Percentiles rank a stretch among this genome's conserved stretches.
These are phyloP conservation scores for Lagria hirta DNA, from an alignment of 2,888 invertebrate genomes.

Conservation along the genomic window DNA sequence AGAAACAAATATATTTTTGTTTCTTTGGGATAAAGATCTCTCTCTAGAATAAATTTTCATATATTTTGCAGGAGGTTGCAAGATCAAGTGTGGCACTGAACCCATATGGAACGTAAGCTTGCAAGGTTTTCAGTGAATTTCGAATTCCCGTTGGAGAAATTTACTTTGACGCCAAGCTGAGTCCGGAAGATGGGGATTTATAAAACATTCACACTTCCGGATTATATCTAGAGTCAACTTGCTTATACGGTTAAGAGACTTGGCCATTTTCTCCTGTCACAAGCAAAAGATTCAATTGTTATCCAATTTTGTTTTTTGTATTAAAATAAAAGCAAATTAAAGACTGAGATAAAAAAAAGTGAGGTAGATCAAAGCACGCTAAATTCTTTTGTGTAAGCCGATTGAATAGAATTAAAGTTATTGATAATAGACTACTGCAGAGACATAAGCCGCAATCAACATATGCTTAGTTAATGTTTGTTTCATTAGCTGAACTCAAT, in stretches of 20 bases:
- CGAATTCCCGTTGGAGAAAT: slow-evolving; percentile 28
- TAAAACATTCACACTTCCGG: slow-evolving; percentile 28
- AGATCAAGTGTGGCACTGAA: slow-evolving; percentile 27
- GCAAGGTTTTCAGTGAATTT: slow-evolving; percentile 27
- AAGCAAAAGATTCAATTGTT: too few relatives aligned
- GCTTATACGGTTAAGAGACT: slow-evolving; percentile 1
- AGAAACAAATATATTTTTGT: slow-evolving; percentile 15
- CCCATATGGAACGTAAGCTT: slow-evolving; percentile 24
- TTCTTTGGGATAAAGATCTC: slow-evolving; percentile 14
- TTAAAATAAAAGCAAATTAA: too few relatives aligned
- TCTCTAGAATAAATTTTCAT: slow-evolving; percentile 27
- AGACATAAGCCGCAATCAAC: too few relatives aligned
- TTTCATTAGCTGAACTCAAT: too few relatives aligned
- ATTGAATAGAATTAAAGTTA: too few relatives aligned
- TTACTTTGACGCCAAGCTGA: slow-evolving; percentile 27
- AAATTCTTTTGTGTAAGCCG: too few relatives aligned
- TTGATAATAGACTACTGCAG: too few relatives aligned
- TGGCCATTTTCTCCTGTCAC: neutral
- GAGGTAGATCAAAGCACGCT: too few relatives aligned
- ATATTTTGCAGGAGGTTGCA: slow-evolving; percentile 24
- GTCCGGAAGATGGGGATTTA: slow-evolving; percentile 24
- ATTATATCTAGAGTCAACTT: slow-evolving; percentile 26
- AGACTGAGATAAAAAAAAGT: too few relatives aligned
- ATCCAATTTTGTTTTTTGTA: too few relatives aligned
- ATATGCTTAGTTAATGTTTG: too few relatives aligned